Conservation (phyloP, 2,888 invertebrate genomes). For the Sthenelais limicola region DNA sequence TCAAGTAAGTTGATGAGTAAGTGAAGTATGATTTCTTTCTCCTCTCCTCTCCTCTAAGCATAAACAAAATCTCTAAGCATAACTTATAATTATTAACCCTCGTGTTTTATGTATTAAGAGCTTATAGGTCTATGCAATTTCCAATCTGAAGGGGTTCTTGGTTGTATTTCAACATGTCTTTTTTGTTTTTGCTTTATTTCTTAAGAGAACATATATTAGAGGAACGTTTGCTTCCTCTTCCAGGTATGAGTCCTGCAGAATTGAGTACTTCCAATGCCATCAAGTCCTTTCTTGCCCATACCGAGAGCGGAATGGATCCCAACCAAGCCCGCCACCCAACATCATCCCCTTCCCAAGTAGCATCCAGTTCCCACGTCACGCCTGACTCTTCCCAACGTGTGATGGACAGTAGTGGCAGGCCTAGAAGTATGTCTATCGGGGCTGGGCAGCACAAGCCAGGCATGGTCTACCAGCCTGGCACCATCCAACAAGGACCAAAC, state of each 20-base stretch:
- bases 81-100: too few relatives aligned
- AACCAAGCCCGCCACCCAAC: slow-evolving; percentile 11
- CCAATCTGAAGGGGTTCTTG: too few relatives aligned
- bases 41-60: too few relatives aligned
- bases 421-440: slow-evolving; percentile 43
- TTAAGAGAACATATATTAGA: too few relatives aligned
- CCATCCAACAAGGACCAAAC: neutral
- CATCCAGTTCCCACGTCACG: neutral
- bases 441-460: slow-evolving; percentile 24
- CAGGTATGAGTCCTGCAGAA: slow-evolving; percentile 25
- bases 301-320: neutral
- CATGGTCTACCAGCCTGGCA: neutral
- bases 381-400: neutral
- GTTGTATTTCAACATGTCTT: too few relatives aligned
- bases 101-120: too few relatives aligned
- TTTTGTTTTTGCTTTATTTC: too few relatives aligned
- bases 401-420: slow-evolving; percentile 5
- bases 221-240: neutral
- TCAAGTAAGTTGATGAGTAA: too few relatives aligned
- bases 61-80: too few relatives aligned
- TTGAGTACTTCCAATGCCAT: slow-evolving; percentile 23
- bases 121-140: too few relatives aligned
- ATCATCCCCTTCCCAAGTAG: slow-evolving; percentile 10
- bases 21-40: too few relatives aligned
- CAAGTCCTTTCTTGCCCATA: slow-evolving; percentile 18